Base-by-base conservation (phyloP, 1,140 invertebrate genomes). In the Trachymyrmex cornetzi region DNA sequence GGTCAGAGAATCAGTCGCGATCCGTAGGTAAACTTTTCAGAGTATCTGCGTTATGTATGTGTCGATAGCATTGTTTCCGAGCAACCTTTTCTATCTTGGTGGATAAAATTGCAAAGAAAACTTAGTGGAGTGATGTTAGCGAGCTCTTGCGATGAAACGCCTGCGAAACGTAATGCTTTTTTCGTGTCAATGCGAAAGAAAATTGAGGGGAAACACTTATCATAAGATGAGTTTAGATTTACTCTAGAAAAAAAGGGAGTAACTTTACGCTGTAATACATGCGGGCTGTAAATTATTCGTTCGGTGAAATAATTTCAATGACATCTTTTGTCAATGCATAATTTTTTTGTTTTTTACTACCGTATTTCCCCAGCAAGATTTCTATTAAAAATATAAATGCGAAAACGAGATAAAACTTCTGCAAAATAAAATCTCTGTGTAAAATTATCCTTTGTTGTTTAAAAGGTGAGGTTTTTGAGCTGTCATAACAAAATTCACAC, bases 11-110 rank as follows among this genome's bases (percentile, higher is more conserved):
- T 14, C 27, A 30, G 44, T 72, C 34, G 19, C 6, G 24, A 6
- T 6, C 22, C 50, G 3, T 22, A 55, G 30, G n/a, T 57, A 72
- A 88, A 88, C 71, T 80, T 74, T 61, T 74, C 79, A 74, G 59
- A 69, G 48, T 61, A 24, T 74, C 48, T 53, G 50, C 87, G 61
- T 86, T 64, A 71, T 53, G 72, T 30, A 6, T 53, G 74, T 79
- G 5, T 24, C 88, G 80, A 90, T 87, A 90, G 89, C 63, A 90
- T 90, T 90, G 88, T 90, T 90, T 59, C 64, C 61, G 38, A 53
- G 22, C 19, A 11, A n/a, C 22, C 61, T 63, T 7, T 63, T 74
- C 55, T 50, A 72, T 57, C 38, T 30, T 72, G 69, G 9, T 30
- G 59, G 72, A 89, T 87, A 87, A 84, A 77, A 87, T 82, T 24